A percentile compares a stretch with the other conserved stretches of the same genome.
Conservation (phyloP, 2,888 invertebrate species). For the Athrips mouffetella region DNA sequence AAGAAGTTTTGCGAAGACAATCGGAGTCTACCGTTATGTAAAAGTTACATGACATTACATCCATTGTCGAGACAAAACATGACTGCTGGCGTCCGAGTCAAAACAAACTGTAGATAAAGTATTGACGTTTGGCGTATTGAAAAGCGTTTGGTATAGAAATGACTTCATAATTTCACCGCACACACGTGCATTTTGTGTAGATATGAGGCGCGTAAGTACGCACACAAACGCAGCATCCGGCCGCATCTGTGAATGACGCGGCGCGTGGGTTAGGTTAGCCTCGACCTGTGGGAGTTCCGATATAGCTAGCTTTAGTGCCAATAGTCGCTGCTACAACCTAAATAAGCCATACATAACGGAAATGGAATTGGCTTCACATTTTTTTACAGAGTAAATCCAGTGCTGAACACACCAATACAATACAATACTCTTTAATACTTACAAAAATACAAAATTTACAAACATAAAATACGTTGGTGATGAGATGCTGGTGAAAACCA, state of each 20-base stretch:
- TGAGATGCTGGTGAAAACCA: no score
- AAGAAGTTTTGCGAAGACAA: background rate
- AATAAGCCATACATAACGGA: no score
- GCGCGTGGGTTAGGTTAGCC: background rate
- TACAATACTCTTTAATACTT: no score
- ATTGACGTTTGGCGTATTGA: constrained; percentile 20
- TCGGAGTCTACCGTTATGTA: constrained; percentile 8
- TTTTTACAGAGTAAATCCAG: no score
- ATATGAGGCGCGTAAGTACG: constrained; percentile 24
- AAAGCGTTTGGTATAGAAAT: constrained; percentile 52
- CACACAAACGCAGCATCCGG: constrained; percentile 52
- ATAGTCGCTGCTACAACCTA: no score
- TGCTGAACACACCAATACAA: no score
- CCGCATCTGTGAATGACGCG: constrained; percentile 60
- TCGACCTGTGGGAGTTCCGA: constrained; percentile 1
- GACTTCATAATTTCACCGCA: constrained; percentile 58
- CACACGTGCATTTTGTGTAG: constrained; percentile 27
- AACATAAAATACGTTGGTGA: no score
- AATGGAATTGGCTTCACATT: no score
- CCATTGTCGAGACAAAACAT: constrained; percentile 34
- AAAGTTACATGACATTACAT: constrained; percentile 17
- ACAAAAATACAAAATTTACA: no score
- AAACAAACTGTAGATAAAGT: no score
- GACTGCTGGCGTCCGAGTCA: constrained; percentile 29
- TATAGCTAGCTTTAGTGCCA: background rate